These are phyloP conservation scores for Coregonus ussuriensis DNA, from an alignment of 2,797 vertebrate genomes.

Conservation along the genomic window DNA sequence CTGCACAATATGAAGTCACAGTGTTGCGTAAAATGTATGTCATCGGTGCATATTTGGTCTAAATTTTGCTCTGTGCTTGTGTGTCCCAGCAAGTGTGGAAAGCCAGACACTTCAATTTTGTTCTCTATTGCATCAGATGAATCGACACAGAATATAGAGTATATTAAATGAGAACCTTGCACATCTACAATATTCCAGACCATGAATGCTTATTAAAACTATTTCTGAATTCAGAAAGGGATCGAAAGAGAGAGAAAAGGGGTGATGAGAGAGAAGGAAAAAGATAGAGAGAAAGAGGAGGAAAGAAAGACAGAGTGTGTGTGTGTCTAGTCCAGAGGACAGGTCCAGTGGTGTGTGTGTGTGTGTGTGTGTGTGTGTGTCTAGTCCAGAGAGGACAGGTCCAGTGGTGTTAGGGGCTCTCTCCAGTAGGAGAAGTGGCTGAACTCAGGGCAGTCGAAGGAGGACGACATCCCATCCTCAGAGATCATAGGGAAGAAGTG, in stretches of 20 bases:
- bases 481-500: constrained; percentile 86
- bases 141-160: not conserved
- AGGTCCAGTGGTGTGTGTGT: too few species aligned
- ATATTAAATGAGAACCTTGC: not conserved
- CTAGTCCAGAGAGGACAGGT: constrained; percentile 68
- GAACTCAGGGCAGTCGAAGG: constrained; percentile 81
- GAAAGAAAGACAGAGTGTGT: too few species aligned
- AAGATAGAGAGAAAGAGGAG: not conserved
- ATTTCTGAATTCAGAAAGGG: too few species aligned
- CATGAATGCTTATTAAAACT: too few species aligned
- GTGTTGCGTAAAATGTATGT: constrained; percentile 14
- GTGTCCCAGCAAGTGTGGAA: not conserved
- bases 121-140: not conserved
- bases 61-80: not conserved
- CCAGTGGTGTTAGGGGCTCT: constrained; percentile 72
- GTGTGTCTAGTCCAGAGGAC: too few species aligned
- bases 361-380: not conserved
- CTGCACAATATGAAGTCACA: not conserved
- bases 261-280: not conserved
- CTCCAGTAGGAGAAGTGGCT: constrained; percentile 86
- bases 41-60: not conserved
- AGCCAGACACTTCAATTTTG: not conserved
- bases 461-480: constrained; percentile 42
- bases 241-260: not conserved
- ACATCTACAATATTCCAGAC: too few species aligned